Conservation (phyloP, 2,888 invertebrate genomes). For the Protodeltote pygarga region DNA sequence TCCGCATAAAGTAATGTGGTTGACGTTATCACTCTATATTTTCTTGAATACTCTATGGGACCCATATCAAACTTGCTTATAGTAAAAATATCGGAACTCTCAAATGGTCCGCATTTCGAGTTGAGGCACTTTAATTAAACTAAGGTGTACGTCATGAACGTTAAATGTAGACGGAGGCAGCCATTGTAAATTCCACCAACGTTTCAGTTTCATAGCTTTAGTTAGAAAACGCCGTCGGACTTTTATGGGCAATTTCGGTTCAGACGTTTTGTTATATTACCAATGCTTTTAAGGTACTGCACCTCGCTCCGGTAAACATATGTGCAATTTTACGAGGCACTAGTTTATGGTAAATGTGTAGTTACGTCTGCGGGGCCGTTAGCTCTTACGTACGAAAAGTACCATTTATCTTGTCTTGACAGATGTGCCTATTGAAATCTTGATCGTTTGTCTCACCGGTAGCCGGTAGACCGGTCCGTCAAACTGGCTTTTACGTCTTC, state of each 20-base stretch:
- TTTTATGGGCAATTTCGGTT: constrained; percentile 88
- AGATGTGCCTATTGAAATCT: constrained; percentile 60
- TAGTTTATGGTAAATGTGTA: constrained; percentile 82
- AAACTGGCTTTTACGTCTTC: constrained; percentile 30
- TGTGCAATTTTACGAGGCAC: constrained; percentile 81
- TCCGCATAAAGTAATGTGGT: too few relatives aligned
- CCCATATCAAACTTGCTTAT: constrained; percentile 20
- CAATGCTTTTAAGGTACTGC: constrained; percentile 87
- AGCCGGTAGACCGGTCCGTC: constrained; percentile 20
- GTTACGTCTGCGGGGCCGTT: constrained; percentile 72
- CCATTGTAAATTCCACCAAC: constrained; percentile 84
- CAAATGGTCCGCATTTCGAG: constrained; percentile 51
- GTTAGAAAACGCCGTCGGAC: constrained; percentile 85
- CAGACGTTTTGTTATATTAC: constrained; percentile 87
- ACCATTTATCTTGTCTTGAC: constrained; percentile 55
- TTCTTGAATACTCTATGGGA: too few relatives aligned
- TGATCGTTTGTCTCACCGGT: constrained; percentile 28
- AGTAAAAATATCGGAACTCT: constrained; percentile 44
- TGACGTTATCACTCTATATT: too few relatives aligned
- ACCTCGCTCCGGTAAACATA: constrained; percentile 84
- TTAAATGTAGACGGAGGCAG: constrained; percentile 82
- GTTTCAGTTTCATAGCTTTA: constrained; percentile 87
- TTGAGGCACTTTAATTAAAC: constrained; percentile 82
- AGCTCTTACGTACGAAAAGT: constrained; percentile 57
- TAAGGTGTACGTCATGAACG: constrained; percentile 81